Conservation (phyloP, 1,140 invertebrate species). For the Drosophila elegans region DNA sequence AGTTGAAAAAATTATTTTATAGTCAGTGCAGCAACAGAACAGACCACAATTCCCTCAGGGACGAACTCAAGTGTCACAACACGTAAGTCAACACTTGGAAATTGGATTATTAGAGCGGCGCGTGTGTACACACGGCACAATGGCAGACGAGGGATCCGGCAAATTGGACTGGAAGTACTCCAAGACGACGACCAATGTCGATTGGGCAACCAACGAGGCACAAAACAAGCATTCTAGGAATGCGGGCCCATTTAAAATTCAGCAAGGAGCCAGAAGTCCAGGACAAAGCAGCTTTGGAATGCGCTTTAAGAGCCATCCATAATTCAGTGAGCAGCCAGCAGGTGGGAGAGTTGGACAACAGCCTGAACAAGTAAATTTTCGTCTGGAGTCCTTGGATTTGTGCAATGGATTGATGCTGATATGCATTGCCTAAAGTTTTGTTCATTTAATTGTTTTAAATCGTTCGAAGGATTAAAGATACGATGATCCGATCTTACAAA, state of each 20-base stretch:
- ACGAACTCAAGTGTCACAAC: slow-evolving; percentile 49
- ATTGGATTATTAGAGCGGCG: slow-evolving; percentile 56
- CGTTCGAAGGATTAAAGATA: not conserved
- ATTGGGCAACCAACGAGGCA: slow-evolving; percentile 44
- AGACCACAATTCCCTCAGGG: slow-evolving; percentile 3
- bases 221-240: slow-evolving; percentile 38
- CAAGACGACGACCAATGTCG: slow-evolving; percentile 30
- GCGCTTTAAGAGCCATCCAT: slow-evolving; percentile 33
- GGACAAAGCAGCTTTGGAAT: slow-evolving; percentile 18
- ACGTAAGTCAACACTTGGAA: slow-evolving; percentile 53
- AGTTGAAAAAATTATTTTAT: not conserved
- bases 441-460: not conserved
- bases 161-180: slow-evolving; percentile 38
- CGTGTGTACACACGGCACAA: slow-evolving; percentile 31
- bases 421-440: not conserved
- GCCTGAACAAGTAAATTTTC: not conserved
- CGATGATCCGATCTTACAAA: no score
- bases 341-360: slow-evolving; percentile 8
- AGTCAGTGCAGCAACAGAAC: not conserved
- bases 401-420: not conserved
- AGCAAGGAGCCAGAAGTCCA: slow-evolving; percentile 15
- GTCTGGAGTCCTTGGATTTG: not conserved
- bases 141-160: slow-evolving; percentile 21
- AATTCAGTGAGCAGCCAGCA: slow-evolving; percentile 16
- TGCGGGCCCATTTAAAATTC: slow-evolving; percentile 39